Percentiles rank a stretch among this genome's conserved stretches.
Evolutionary conservation across 2,888 invertebrate species (phyloP).

Genomic region (Arge pagana): DNA sequence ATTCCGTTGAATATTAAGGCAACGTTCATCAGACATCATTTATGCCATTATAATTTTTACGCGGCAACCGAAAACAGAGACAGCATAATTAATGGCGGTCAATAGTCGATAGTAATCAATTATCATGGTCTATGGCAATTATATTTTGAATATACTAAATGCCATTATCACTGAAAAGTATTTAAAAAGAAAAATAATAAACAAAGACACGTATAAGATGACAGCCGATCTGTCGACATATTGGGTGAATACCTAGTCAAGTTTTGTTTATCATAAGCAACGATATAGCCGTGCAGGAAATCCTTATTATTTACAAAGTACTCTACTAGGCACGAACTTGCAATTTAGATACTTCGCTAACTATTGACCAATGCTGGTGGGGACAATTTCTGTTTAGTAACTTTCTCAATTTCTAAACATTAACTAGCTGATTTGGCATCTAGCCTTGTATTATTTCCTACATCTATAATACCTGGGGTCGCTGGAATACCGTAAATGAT

Average conservation of each 20-base stretch:
- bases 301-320: slow-evolving; percentile 12
- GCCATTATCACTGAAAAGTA: slow-evolving; percentile 1
- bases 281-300: slow-evolving; percentile 4
- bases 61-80: background rate
- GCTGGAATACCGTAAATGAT: slow-evolving; percentile 63
- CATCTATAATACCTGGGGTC: slow-evolving; percentile 58
- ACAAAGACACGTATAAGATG: too few species aligned
- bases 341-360: too few species aligned
- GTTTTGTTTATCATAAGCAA: background rate
- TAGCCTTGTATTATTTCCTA: slow-evolving; percentile 52
- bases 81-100: background rate
- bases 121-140: background rate
- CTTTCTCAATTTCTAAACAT: too few species aligned
- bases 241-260: too few species aligned
- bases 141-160: slow-evolving; percentile 17
- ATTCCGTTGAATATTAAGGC: slow-evolving; percentile 5
- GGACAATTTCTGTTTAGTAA: too few species aligned
- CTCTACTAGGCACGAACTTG: slow-evolving; percentile 2
- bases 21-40: slow-evolving; percentile 18
- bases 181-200: slow-evolving; percentile 8
- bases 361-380: too few species aligned
- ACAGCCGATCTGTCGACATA: too few species aligned
- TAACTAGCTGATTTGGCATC: slow-evolving; percentile 60
- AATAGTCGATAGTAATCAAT: slow-evolving; percentile 2
- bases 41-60: background rate